phyloP scores from a whole-genome alignment of 2,888 invertebrate genomes.

The Drosophila macrospina region DNA sequence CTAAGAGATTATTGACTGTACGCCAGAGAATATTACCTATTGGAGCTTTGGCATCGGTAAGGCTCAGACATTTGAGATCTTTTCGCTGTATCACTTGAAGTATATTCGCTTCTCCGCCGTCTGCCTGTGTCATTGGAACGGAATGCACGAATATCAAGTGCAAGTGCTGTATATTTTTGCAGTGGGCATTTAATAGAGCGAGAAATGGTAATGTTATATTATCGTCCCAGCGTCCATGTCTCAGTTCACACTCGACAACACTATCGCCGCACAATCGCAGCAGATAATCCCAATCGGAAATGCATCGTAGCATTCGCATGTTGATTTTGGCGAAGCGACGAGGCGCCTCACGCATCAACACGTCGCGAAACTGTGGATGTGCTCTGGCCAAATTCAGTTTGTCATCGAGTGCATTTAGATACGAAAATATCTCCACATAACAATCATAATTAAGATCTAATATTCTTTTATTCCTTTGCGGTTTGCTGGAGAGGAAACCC shows the following conservation, averaged over 20 bases:
- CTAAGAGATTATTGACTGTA: background rate
- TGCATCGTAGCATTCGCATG: conserved; percentile 45
- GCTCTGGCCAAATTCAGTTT: conserved; percentile 55
- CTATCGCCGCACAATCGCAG: conserved; percentile 49
- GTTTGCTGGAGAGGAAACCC: conserved; percentile 49
- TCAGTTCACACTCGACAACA: conserved; percentile 54
- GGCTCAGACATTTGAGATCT: conserved; percentile 50
- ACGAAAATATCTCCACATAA: conserved; percentile 53
- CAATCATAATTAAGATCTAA: conserved; percentile 71
- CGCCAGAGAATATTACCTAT: conserved; percentile 34
- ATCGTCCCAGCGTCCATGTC: conserved; percentile 63
- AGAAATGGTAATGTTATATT: conserved; percentile 54
- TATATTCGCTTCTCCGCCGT: conserved; percentile 19
- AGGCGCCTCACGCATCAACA: conserved; percentile 35
- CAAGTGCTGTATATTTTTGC: conserved; percentile 49
- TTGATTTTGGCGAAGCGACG: conserved; percentile 52
- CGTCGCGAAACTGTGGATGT: conserved; percentile 48
- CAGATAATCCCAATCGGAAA: conserved; percentile 59
- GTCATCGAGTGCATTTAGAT: conserved; percentile 53
- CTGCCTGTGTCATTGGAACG: conserved; percentile 20
- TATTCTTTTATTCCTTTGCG: conserved; percentile 26
- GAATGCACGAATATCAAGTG: conserved; percentile 60
- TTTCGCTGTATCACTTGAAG: conserved; percentile 38
- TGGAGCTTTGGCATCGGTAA: conserved; percentile 57
- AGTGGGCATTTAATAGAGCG: conserved; percentile 39